phyloP scores from a whole-genome alignment of 2,797 vertebrate species.

The Gambelia wislizenii region DNA sequence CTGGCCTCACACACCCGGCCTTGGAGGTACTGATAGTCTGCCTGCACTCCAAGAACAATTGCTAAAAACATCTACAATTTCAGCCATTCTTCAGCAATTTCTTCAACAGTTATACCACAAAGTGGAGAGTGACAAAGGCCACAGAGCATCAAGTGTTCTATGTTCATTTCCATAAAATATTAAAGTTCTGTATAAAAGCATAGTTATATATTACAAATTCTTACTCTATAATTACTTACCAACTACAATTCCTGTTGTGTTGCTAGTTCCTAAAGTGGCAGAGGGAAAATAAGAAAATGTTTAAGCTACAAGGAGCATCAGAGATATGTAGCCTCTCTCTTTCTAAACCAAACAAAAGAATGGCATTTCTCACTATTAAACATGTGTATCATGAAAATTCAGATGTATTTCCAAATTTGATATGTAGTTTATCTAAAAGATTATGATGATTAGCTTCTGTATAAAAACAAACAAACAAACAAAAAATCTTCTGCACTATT shows the following conservation, averaged over 20 bases:
- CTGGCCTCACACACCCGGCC: too few relatives aligned
- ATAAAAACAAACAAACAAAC: too few relatives aligned
- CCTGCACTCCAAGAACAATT: too few relatives aligned
- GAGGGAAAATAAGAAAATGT: not conserved
- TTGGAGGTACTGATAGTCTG: too few relatives aligned
- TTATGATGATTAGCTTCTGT: too few relatives aligned
- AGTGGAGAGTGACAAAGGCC: too few relatives aligned
- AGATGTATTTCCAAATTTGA: too few relatives aligned
- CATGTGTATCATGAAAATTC: too few relatives aligned
- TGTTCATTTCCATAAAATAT: not conserved
- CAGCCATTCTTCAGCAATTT: too few relatives aligned
- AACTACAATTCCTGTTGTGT: not conserved
- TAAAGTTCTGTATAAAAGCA: not conserved
- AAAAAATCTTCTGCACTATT: not conserved
- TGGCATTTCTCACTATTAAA: not conserved
- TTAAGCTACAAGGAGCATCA: not conserved
- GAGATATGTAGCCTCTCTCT: not conserved
- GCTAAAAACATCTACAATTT: too few relatives aligned
- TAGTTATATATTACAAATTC: not conserved
- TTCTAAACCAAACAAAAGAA: not conserved
- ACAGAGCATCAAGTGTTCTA: not conserved
- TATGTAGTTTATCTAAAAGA: too few relatives aligned
- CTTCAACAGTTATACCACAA: too few relatives aligned
- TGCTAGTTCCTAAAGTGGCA: not conserved
- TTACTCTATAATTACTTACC: not conserved